Evolutionary conservation across 2,797 vertebrate genomes (phyloP).

Genomic region (Coendou prehensilis): DNA sequence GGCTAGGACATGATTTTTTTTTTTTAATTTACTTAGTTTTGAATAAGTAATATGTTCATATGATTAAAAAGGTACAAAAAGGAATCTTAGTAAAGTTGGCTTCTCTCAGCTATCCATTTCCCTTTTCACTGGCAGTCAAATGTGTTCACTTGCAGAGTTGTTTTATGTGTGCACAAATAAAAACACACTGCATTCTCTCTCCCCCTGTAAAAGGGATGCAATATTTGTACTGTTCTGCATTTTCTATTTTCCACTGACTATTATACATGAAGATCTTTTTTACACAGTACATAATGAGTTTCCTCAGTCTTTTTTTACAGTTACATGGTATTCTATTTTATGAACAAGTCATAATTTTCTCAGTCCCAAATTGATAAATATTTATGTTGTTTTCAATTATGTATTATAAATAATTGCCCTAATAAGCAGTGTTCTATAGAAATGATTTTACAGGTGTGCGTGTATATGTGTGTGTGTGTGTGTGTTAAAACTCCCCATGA

Average conservation of each 20-base stretch:
- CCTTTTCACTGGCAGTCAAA: neutral
- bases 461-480: neutral
- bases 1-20: neutral
- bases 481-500: neutral
- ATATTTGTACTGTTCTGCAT: neutral
- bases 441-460: neutral
- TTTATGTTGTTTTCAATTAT: slow-evolving; percentile 20
- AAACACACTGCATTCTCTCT: too few species aligned
- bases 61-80: neutral
- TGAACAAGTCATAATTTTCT: slow-evolving; percentile 1
- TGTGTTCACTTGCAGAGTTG: neutral
- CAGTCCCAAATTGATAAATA: slow-evolving; percentile 38
- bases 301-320: slow-evolving; percentile 24
- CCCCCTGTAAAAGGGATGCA: too few species aligned
- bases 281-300: neutral
- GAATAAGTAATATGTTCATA: neutral
- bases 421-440: slow-evolving; percentile 26
- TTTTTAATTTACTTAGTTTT: neutral
- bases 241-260: neutral
- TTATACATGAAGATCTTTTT: neutral
- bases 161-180: neutral
- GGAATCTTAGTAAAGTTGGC: neutral
- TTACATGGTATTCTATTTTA: neutral
- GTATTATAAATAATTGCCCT: neutral
- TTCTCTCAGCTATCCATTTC: neutral